These are phyloP conservation scores for Daboia siamensis DNA, from an alignment of 2,113 vertebrate species.

Conservation along the genomic window DNA sequence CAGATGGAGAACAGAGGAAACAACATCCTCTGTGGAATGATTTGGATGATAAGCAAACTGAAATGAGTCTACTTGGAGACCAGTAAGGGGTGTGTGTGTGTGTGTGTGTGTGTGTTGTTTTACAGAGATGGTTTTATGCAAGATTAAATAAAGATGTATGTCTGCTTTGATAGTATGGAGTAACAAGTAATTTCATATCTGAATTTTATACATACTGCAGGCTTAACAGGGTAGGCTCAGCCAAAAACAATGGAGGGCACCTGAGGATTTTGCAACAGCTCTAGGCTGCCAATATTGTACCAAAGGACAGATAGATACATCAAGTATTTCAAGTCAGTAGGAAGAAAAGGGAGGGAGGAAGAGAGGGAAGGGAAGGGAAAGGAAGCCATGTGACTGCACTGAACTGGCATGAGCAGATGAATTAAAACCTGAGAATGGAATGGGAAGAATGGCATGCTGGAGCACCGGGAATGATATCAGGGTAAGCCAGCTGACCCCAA, in stretches of 20 bases:
- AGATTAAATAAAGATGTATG: not conserved
- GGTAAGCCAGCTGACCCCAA: slow-evolving; percentile 32
- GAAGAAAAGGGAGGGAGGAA: not conserved
- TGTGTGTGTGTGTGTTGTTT: not conserved
- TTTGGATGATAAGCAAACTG: not conserved
- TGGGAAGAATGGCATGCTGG: slow-evolving; percentile 27
- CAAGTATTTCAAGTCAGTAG: not conserved
- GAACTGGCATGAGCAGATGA: slow-evolving; percentile 35
- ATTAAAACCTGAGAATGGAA: slow-evolving; percentile 37
- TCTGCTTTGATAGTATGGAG: not conserved
- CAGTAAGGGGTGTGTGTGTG: too few species aligned
- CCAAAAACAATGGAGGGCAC: too few species aligned
- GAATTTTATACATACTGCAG: not conserved
- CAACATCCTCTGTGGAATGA: too few species aligned
- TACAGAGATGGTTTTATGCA: not conserved
- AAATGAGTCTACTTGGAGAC: not conserved
- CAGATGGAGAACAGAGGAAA: too few species aligned
- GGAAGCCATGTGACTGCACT: slow-evolving; percentile 7
- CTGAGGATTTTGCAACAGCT: not conserved
- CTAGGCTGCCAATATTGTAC: not conserved
- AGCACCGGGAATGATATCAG: slow-evolving; percentile 16
- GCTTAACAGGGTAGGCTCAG: not conserved
- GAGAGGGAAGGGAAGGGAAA: not conserved
- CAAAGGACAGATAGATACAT: not conserved
- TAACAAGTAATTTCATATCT: not conserved